Conservation (phyloP, 1,140 invertebrate species). For the Cotesia vestalis region DNA sequence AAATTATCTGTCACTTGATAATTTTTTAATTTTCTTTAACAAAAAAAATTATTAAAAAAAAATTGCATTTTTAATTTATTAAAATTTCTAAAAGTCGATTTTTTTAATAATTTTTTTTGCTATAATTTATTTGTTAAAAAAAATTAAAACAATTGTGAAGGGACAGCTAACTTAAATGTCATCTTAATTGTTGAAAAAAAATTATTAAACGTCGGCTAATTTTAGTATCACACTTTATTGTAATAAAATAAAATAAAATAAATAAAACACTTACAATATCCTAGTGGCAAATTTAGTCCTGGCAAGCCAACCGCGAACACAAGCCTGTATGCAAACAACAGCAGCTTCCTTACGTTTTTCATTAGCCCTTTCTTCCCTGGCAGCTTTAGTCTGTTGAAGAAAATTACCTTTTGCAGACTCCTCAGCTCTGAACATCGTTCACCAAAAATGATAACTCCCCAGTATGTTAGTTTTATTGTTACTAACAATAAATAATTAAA, state of each 20-base stretch:
- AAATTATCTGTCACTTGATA: too few relatives aligned
- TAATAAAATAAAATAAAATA: slow-evolving; percentile 41
- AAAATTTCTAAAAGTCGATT: too few relatives aligned
- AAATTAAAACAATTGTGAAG: too few relatives aligned
- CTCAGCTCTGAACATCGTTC: slow-evolving; percentile 70
- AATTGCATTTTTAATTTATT: too few relatives aligned
- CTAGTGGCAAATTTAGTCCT: slow-evolving; percentile 68
- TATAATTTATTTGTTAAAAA: too few relatives aligned
- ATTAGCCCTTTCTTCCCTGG: slow-evolving; percentile 82
- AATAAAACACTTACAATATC: slow-evolving; percentile 70
- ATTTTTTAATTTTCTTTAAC: too few relatives aligned
- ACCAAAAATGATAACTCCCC: background rate
- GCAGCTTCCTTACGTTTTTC: slow-evolving; percentile 81
- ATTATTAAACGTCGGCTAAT: background rate
- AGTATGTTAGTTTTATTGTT: too few relatives aligned
- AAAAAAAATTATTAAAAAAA: too few relatives aligned
- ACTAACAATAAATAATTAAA: too few relatives aligned
- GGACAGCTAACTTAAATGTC: too few relatives aligned
- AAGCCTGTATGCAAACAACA: slow-evolving; percentile 76
- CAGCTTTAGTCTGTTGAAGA: slow-evolving; percentile 85
- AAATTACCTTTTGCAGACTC: slow-evolving; percentile 74
- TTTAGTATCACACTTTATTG: too few relatives aligned
- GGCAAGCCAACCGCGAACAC: slow-evolving; percentile 77
- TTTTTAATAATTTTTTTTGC: too few relatives aligned
- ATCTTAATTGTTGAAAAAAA: slow-evolving; percentile 50